Evolutionary conservation across 2,888 invertebrate species (phyloP), one percentile per base, ranked within the genome.

Genomic region (Nymphalis polychloros): DNA sequence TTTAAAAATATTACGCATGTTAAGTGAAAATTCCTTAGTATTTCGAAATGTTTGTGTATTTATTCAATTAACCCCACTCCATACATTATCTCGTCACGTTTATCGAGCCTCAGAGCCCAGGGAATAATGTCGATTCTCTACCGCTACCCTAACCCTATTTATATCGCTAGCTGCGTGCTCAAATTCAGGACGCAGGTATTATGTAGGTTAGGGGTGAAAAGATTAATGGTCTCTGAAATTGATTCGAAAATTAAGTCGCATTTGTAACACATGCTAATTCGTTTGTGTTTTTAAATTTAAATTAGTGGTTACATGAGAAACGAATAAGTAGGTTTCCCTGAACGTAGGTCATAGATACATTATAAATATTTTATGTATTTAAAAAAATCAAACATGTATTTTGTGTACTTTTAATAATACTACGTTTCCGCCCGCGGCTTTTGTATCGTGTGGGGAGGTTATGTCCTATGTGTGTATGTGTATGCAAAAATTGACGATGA

Each of bases 191-290:
- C 16, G 19, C n/a, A 35, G 53, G 53, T 55, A 31, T 55, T 55
- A 55, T 41, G 19, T 57, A 53, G 27, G 16, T 19, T 17, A 48
- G 65, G 70, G 76, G 68, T 71, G 77, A 59, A 72, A 81, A 82
- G 82, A 86, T 85, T 82, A 83, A 85, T 85, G 75, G 76, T 74
- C 73, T 77, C 74, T 72, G 73, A 80, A 84, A 85, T 83, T 83
- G 78, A 75, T 79, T 76, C 70, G 67, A 75, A 71, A 76, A 76
- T 76, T 78, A 76, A 67, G 67, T 62, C 53, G 52, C 59, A 68
- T 60, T 49, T 61, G 48, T 41, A 41, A 46, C 62, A 46, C 63
- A 53, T 46, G 55, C 49, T 23, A 57, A 64, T 61, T 47, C 47
- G 27, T 53, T 61, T 59, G 47, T 47, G 53, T 53, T 46, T 60